Base-by-base conservation (phyloP, 2,888 invertebrate genomes). In the Microplitis deprimator region DNA sequence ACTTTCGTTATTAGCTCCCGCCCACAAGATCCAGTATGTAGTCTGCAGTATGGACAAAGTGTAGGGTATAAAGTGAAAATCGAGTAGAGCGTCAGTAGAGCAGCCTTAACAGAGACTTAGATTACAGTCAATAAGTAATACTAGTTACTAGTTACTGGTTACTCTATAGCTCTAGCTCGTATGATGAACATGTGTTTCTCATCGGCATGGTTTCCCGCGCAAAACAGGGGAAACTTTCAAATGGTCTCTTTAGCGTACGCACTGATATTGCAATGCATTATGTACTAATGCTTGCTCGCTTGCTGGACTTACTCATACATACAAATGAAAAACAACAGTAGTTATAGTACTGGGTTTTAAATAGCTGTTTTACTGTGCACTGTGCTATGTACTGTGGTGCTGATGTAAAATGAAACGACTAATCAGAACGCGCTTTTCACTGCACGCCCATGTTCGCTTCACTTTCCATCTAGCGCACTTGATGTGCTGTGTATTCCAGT, bases 21-120 rank as follows among this genome's bases (percentile, higher is more conserved):
- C 79, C 79, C 76, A 78, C 78, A 41, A 71, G 29, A 50, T 50
- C 13, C 50, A 50, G 50, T 50, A 50, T 50, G 50, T 50, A 29
- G 29, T 29, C 29, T 29, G 4, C 50, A 50, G 50, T 50, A 50
- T 50, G 50, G 4, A 13, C 50, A 50, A 50, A 50, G 72, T 81
- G 81, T 38, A 73, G 38, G 73, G 81, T 79, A 77, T 81, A 79
- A 83, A 84, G 86, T 86, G 87, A 87, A 87, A 87, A 87, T 87
- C 84, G 80, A 77, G 13, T 79, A 29, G 40, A 70, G 72, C 68
- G 77, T 69, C 77, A 59, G 61, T 71, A 77, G 77, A 68, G 73
- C 75, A 50, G 68, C 73, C 71, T 76, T 67, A 29, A 29, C 29
- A 29, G 13, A 50, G 50, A 13, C 13, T 50, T 8, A 50, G 10